Base-by-base conservation (phyloP, 2,888 invertebrate genomes). In the Drosophila cracens region DNA sequence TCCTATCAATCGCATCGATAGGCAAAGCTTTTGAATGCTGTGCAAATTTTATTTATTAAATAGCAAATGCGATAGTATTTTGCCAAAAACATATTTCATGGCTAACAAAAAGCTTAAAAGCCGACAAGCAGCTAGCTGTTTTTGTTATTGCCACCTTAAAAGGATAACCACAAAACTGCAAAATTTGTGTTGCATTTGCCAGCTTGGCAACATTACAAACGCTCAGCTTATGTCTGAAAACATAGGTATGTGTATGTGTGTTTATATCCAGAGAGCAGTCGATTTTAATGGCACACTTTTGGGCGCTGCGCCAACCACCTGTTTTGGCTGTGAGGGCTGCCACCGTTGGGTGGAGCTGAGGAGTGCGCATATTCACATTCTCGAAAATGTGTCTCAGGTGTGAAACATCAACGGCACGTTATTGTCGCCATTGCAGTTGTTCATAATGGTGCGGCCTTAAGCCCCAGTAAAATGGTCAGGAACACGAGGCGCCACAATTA, bases 381-480 rank as follows among this genome's bases (percentile, higher is more conserved):
- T 59, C 56, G 58, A 69, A 64, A 75, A 74, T 81, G 79, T 87
- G 81, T 89, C 87, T 84, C 89, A 84, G 84, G 84, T 84, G 84
- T 87, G 72, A 84, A 84, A 83, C 87, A 89, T 89, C 89, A 84
- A 79, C 83, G 79, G 67, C 73, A 83, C 83, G 79, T 83, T 86
- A 84, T 89, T 89, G 82, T 79, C 82, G 82, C 81, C 84, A 84
- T 84, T 89, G 89, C 84, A 89, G 84, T 89, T 84, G 84, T 83
- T 82, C 84, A 84, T 87, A 81, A 89, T 89, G 84, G 87, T 67
- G 76, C 46, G 69, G 69, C 76, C 87, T 72, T 83, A 86, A 84
- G 87, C 89, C 68, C 33, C 73, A 61, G 31, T 79, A 76, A 40
- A 70, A 78, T 53, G 67, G 67, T 67, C 27, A 34, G 69, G 29